phyloP scores from a whole-genome alignment of 2,888 invertebrate species.

The Erebia palarica region DNA sequence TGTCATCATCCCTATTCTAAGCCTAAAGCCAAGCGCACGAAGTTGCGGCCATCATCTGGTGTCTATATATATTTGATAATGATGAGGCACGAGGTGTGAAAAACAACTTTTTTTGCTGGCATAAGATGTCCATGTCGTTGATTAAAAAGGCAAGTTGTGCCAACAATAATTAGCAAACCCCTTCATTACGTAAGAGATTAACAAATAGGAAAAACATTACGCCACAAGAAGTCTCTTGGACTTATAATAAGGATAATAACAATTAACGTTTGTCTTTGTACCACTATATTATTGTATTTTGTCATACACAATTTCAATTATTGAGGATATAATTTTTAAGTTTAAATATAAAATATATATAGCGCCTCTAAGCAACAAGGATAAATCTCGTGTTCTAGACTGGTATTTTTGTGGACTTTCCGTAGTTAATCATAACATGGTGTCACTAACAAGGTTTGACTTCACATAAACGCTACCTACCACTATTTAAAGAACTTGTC shows the following conservation, averaged over 20 bases:
- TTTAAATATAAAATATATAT: not conserved
- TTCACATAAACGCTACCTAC: not conserved
- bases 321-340: not conserved
- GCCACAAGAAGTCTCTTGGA: not conserved
- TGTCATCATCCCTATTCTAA: too few relatives aligned
- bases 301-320: not conserved
- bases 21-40: too few relatives aligned
- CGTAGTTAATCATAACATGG: not conserved
- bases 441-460: not conserved
- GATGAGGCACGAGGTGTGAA: too few relatives aligned
- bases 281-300: not conserved
- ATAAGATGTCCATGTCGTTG: too few relatives aligned
- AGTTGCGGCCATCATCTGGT: too few relatives aligned
- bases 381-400: not conserved
- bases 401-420: conserved; percentile 14
- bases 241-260: not conserved
- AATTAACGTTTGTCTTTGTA: not conserved
- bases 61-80: too few relatives aligned
- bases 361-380: not conserved
- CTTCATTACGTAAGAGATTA: not conserved
- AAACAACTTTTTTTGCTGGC: too few relatives aligned
- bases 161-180: not conserved
- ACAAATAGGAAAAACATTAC: not conserved
- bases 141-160: not conserved
- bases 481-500: too few relatives aligned